Percentiles rank a stretch among this genome's conserved stretches.
Conservation (phyloP, 2,888 invertebrate genomes). For the Diarsia rubi region DNA sequence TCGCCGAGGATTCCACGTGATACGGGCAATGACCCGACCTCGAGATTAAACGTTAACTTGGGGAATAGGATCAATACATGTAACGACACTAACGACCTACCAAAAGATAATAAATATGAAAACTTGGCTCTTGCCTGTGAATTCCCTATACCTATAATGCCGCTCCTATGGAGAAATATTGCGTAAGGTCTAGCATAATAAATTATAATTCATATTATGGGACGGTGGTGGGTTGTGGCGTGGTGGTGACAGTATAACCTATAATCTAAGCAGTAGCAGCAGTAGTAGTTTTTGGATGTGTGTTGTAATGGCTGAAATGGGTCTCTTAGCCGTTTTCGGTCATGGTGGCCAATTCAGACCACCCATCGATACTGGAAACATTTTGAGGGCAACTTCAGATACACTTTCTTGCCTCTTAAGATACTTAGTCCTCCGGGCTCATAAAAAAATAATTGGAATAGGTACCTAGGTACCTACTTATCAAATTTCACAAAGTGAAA, state of each 20-base stretch:
- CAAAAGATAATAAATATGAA: slow-evolving; percentile 19
- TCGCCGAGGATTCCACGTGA: slow-evolving; percentile 25
- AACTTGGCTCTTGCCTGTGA: slow-evolving; percentile 13
- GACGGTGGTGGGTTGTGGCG: too few relatives aligned
- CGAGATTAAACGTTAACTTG: slow-evolving; percentile 26
- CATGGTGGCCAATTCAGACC: not conserved
- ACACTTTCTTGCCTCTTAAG: not conserved
- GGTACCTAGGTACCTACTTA: too few relatives aligned
- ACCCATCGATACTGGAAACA: not conserved
- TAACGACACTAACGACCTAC: not conserved
- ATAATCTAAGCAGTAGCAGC: not conserved
- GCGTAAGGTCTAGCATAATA: slow-evolving; percentile 28
- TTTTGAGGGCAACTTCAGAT: not conserved
- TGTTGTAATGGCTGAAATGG: too few relatives aligned
- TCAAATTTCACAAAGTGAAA: not conserved
- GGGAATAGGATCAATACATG: slow-evolving; percentile 37
- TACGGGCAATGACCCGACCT: slow-evolving; percentile 40
- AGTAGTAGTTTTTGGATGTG: slow-evolving; percentile 6
- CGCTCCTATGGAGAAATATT: slow-evolving; percentile 7
- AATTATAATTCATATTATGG: too few relatives aligned
- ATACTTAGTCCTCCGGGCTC: not conserved
- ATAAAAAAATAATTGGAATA: not conserved
- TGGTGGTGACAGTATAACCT: too few relatives aligned
- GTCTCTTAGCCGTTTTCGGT: not conserved
- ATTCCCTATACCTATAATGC: too few relatives aligned